phyloP scores from a whole-genome alignment of 2,888 invertebrate genomes.

The Eristalinus aeneus region DNA sequence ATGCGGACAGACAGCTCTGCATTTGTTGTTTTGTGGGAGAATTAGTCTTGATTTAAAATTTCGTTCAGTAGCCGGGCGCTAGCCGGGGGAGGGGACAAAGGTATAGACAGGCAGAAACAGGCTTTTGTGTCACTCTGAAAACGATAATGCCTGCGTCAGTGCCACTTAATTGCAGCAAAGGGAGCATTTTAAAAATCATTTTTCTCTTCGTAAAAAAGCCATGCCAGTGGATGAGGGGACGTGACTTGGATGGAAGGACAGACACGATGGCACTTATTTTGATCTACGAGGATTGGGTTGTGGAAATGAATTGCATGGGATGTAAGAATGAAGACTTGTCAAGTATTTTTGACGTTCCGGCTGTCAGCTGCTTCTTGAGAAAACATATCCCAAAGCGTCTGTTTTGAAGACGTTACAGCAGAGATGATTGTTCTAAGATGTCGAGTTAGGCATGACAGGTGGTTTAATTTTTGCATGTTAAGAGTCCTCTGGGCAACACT shows the following conservation, averaged over 20 bases:
- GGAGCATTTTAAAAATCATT: slow-evolving; percentile 66
- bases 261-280: slow-evolving; percentile 26
- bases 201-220: slow-evolving; percentile 59
- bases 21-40: slow-evolving; percentile 37
- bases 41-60: slow-evolving; percentile 31
- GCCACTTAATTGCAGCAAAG: slow-evolving; percentile 64
- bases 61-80: slow-evolving; percentile 5
- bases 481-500: too few species aligned
- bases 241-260: slow-evolving; percentile 10
- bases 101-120: slow-evolving; percentile 5
- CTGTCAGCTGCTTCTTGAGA: background rate
- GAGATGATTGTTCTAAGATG: background rate
- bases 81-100: slow-evolving; percentile 3
- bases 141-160: slow-evolving; percentile 55
- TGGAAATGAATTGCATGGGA: slow-evolving; percentile 17
- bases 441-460: too few species aligned
- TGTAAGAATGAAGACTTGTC: background rate
- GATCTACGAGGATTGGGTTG: slow-evolving; percentile 14
- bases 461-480: too few species aligned
- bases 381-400: background rate
- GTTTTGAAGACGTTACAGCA: background rate
- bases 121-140: slow-evolving; percentile 12
- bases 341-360: background rate
- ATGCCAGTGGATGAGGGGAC: slow-evolving; percentile 7
- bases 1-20: slow-evolving; percentile 63